A percentile compares a stretch with the other conserved stretches of the same genome.
Evolutionary conservation across 2,797 vertebrate genomes (phyloP).

Genomic region (Fringilla coelebs): DNA sequence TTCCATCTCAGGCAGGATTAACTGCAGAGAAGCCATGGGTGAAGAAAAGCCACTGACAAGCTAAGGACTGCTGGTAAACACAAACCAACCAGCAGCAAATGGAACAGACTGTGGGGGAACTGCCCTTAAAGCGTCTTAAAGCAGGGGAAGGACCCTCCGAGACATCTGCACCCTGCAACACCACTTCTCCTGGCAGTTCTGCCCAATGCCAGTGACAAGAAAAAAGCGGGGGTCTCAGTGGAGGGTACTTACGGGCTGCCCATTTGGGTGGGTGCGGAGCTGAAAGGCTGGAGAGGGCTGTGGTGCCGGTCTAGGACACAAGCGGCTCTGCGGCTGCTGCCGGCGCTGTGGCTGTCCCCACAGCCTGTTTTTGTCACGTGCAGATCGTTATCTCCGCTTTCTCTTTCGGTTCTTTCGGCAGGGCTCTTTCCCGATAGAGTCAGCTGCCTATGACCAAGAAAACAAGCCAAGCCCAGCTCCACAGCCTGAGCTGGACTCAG

Average conservation of each 20-base stretch:
- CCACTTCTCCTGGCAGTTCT: background rate
- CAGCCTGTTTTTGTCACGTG: background rate
- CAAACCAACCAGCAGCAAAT: background rate
- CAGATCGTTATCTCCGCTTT: background rate
- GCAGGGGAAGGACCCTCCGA: background rate
- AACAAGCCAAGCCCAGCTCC: background rate
- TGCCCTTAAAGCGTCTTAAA: background rate
- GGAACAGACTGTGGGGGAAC: background rate
- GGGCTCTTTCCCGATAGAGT: background rate
- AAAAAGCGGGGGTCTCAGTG: background rate
- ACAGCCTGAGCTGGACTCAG: rapidly evolving
- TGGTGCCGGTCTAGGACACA: rapidly evolving
- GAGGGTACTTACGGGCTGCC: background rate
- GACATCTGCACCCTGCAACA: background rate
- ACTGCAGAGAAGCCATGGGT: background rate
- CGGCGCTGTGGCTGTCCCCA: background rate
- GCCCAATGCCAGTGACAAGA: background rate
- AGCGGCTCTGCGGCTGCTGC: rapidly evolving
- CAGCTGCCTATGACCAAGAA: background rate
- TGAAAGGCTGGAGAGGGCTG: background rate
- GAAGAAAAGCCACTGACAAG: background rate
- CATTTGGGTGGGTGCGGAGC: background rate
- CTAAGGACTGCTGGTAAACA: background rate
- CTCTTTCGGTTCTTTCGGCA: background rate
- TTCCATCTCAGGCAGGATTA: background rate